Evolutionary conservation across 2,797 vertebrate species (phyloP).

Genomic region (Chaetodon trifasciatus): DNA sequence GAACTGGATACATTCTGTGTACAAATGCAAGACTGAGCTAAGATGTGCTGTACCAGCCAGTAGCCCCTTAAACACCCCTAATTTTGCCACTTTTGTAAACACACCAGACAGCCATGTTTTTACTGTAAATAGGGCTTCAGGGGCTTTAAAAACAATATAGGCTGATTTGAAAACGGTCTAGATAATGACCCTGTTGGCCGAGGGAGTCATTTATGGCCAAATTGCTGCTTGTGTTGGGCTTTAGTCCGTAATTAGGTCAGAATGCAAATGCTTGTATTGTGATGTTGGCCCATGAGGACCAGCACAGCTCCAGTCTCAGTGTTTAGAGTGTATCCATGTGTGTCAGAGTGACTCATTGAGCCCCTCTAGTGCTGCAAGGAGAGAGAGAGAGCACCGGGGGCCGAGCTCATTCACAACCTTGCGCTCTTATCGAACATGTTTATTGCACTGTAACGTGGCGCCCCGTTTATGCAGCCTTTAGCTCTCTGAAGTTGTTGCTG

Average conservation of each 20-base stretch:
- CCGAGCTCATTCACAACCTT: conserved; percentile 68
- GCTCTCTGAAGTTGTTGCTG: conserved; percentile 11
- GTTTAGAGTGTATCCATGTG: conserved; percentile 74
- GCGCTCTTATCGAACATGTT: conserved; percentile 68
- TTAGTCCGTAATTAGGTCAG: conserved; percentile 79
- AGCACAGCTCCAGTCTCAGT: conserved; percentile 56
- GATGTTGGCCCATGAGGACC: conserved; percentile 66
- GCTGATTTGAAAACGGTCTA: conserved; percentile 74
- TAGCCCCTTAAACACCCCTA: conserved; percentile 20
- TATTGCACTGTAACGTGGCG: conserved; percentile 55
- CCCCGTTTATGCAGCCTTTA: conserved; percentile 55
- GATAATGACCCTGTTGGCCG: conserved; percentile 69
- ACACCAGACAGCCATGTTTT: conserved; percentile 33
- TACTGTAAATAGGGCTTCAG: conserved; percentile 48
- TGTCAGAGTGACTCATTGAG: conserved; percentile 71
- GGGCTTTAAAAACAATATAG: conserved; percentile 71
- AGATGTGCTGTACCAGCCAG: conserved; percentile 14
- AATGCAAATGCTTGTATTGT: conserved; percentile 76
- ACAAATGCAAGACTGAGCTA: conserved; percentile 24
- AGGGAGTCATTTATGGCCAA: conserved; percentile 73
- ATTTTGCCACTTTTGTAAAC: conserved; percentile 52
- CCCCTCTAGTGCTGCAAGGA: conserved; percentile 61
- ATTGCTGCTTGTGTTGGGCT: conserved; percentile 76
- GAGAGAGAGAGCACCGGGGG: conserved; percentile 43
- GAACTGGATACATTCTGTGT: conserved; percentile 29